phyloP scores from a whole-genome alignment of 35 echinoderm and acorn worm species.

The Lytechinus pictus region DNA sequence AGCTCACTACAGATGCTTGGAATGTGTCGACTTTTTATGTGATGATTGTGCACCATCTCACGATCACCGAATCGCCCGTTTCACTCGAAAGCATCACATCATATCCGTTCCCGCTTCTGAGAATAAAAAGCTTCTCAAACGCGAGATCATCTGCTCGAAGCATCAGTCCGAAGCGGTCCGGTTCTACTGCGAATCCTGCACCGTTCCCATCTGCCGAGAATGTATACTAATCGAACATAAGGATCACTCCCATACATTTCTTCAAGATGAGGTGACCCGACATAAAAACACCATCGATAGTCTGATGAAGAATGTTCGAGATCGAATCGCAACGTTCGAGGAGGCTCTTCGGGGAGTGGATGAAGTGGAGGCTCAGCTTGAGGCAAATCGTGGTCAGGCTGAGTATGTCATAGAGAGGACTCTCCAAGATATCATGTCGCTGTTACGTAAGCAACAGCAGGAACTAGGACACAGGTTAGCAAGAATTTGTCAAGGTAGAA shows the following conservation, averaged over 20 bases:
- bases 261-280: constrained; percentile 93
- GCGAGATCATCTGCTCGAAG: constrained; percentile 69
- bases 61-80: constrained; percentile 92
- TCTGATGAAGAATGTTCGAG: constrained; percentile 85
- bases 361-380: constrained; percentile 91
- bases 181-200: constrained; percentile 95
- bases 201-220: constrained; percentile 89
- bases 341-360: constrained; percentile 85
- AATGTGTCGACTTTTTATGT: constrained; percentile 96
- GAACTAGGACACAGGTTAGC: constrained; percentile 73
- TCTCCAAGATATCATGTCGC: constrained; percentile 78
- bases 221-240: constrained; percentile 98
- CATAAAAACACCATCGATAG: constrained; percentile 91
- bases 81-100: constrained; percentile 89
- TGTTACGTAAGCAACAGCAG: constrained; percentile 81
- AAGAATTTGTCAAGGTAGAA: constrained; percentile 78
- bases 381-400: constrained; percentile 95
- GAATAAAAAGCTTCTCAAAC: constrained; percentile 84
- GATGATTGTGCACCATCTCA: constrained; percentile 92
- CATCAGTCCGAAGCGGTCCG: constrained; percentile 79
- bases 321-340: constrained; percentile 90
- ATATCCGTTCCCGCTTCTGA: constrained; percentile 88
- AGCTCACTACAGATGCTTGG: constrained; percentile 86
- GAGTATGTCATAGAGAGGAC: constrained; percentile 97
- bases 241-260: constrained; percentile 91